Base-by-base conservation (phyloP, 2,888 invertebrate genomes). In the Drosophila recens region DNA sequence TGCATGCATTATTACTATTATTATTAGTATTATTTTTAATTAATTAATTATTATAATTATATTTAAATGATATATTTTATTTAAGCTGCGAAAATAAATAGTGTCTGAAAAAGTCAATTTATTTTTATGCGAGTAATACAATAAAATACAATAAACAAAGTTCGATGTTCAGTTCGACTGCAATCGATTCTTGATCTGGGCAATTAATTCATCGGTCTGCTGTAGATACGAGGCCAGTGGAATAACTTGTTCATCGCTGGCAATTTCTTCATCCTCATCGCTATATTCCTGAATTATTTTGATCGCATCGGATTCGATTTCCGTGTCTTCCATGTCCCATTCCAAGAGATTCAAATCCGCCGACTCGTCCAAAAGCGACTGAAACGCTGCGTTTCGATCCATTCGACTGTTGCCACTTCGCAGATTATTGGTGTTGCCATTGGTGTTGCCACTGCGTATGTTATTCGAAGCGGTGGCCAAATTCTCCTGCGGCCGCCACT, bases 141-240 rank as follows among this genome's bases (percentile, higher is more conserved):
- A 27, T 27, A 5, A 27, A 6, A 6, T 27, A 6, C 27, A 5
- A 4, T 23, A 23, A 27, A 4, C 0, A 23, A 23, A 4, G 3
- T 4, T 4, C 4, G 23, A 23, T 27, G 27, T 5, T 27, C 27
- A 27, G 27, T 5, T 27, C 6, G 27, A 27, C 1, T 0, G 27
- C 13, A 57, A 20, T 17, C 1, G 3, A 2, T 42, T n/a, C 27
- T 8, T 34, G n/a, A 67, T 17, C 9, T 61, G 45, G 1, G 46
- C 46, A 6, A 67, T 67, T 8, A 62, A 17, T 1, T 67, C 53
- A 9, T 61, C 66, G 13, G 66, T 67, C 33, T 67, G 46, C 13
- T 67, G 38, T 10, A 67, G 10, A 11, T 17, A 42, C 1, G 5
- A 4, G 0, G 52, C 40, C 3, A 67, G 40, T 10, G 66, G 66